Evolutionary conservation across 1,140 invertebrate genomes (phyloP).

Genomic region (Campoletis sonorensis): DNA sequence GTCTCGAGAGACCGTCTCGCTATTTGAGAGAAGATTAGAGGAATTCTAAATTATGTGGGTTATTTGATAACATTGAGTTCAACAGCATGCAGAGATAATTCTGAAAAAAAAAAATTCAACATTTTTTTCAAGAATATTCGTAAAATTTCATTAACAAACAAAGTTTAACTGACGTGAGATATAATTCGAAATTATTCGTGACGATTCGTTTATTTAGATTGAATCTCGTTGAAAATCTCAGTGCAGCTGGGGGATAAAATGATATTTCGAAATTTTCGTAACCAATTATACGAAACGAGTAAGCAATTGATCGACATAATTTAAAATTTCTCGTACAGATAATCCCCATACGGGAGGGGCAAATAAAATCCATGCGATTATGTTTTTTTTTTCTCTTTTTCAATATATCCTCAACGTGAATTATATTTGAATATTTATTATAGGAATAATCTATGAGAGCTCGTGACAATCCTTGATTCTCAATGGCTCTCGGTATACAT

Average conservation of each 20-base stretch:
- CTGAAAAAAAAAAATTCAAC: too few relatives aligned
- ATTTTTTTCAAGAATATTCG: too few relatives aligned
- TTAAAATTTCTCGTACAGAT: neutral
- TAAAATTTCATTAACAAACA: too few relatives aligned
- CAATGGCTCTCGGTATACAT: slow-evolving; percentile 22
- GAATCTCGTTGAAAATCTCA: neutral
- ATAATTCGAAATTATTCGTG: too few relatives aligned
- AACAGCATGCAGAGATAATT: neutral
- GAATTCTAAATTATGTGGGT: neutral
- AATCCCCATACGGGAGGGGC: neutral
- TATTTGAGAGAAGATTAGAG: neutral
- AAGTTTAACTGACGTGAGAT: too few relatives aligned
- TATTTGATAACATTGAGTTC: neutral
- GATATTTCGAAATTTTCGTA: neutral
- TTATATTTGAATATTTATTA: neutral
- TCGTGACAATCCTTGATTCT: slow-evolving; percentile 24
- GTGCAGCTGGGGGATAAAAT: neutral
- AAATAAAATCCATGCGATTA: slow-evolving; percentile 36
- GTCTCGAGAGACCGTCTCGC: neutral
- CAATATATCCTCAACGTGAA: neutral
- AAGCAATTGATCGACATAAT: slow-evolving; percentile 14
- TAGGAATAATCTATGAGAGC: slow-evolving; percentile 29
- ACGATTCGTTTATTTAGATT: too few relatives aligned
- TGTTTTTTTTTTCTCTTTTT: neutral
- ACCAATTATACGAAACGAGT: neutral